Evolutionary conservation across 2,888 invertebrate species (phyloP).

Genomic region (Drosophila formosana): DNA sequence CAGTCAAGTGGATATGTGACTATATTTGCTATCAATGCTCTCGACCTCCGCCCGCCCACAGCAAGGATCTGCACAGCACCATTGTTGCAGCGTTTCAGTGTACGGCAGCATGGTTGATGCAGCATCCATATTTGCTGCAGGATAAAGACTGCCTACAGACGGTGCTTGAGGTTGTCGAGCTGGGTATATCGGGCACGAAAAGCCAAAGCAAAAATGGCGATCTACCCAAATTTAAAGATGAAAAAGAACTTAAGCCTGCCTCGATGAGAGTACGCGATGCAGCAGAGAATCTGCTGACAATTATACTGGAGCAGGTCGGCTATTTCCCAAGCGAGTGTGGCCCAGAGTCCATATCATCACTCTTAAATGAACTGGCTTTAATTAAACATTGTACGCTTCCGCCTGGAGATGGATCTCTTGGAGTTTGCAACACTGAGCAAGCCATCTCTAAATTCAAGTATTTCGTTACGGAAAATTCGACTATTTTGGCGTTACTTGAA

Average conservation of each 20-base stretch:
- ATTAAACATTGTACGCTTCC: conserved; percentile 90
- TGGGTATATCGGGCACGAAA: conserved; percentile 98
- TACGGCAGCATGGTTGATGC: conserved; percentile 95
- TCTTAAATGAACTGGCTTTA: conserved; percentile 94
- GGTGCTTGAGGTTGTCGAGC: conserved; percentile 97
- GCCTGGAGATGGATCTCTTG: conserved; percentile 57
- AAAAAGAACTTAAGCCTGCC: conserved; percentile 98
- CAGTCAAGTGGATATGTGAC: conserved; percentile 99
- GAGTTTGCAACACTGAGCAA: conserved; percentile 84
- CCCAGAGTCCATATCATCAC: conserved; percentile 93
- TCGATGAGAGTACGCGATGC: conserved; percentile 99
- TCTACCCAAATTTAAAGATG: conserved; percentile 95
- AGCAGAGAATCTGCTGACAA: conserved; percentile 96
- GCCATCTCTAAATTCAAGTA: conserved; percentile 92
- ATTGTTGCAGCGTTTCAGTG: conserved; percentile 97
- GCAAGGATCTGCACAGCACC: conserved; percentile 96
- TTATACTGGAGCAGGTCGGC: conserved; percentile 95
- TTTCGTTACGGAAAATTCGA: conserved; percentile 95
- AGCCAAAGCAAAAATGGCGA: conserved; percentile 95
- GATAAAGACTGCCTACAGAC: conserved; percentile 97
- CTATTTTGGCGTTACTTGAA: conserved; percentile 95
- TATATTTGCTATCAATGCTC: conserved; percentile 98
- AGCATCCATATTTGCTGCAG: conserved; percentile 94
- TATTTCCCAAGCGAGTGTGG: conserved; percentile 94
- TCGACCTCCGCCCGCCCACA: conserved; percentile 96